These are phyloP conservation scores for Protonibea diacanthus DNA, from an alignment of 2,797 vertebrate genomes.

Conservation along the genomic window DNA sequence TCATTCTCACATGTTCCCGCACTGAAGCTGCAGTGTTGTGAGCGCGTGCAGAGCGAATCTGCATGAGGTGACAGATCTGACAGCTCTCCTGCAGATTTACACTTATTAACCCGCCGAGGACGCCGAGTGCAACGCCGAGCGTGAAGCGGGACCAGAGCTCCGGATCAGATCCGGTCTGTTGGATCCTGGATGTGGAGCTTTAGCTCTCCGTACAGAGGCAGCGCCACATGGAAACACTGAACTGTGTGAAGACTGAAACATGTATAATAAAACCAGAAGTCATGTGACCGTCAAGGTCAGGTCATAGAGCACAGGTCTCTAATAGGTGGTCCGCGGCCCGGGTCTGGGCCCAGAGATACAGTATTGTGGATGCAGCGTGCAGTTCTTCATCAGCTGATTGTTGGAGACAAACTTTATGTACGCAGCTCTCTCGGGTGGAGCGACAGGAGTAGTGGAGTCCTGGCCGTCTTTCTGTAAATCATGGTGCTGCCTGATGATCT, in stretches of 20 bases:
- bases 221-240: background rate
- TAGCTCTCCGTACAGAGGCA: background rate
- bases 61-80: conserved; percentile 51
- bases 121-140: conserved; percentile 21
- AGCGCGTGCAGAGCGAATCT: conserved; percentile 27
- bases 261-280: too few relatives aligned
- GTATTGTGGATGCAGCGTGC: too few relatives aligned
- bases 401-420: too few relatives aligned
- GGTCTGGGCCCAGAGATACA: too few relatives aligned
- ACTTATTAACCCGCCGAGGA: conserved; percentile 44
- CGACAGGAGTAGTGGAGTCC: too few relatives aligned
- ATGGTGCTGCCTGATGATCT: too few relatives aligned
- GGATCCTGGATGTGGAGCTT: background rate
- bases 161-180: conserved; percentile 36
- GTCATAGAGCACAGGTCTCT: too few relatives aligned
- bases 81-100: conserved; percentile 52
- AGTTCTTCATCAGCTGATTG: too few relatives aligned
- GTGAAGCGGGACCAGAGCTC: conserved; percentile 38
- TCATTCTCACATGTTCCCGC: background rate
- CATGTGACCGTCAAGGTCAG: too few relatives aligned
- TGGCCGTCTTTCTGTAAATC: too few relatives aligned
- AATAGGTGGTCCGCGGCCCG: too few relatives aligned
- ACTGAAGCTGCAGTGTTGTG: conserved; percentile 12
- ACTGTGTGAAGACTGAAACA: background rate
- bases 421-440: too few relatives aligned